These are phyloP conservation scores for Leucoma salicis DNA, from an alignment of 2,888 invertebrate species.

Conservation along the genomic window DNA sequence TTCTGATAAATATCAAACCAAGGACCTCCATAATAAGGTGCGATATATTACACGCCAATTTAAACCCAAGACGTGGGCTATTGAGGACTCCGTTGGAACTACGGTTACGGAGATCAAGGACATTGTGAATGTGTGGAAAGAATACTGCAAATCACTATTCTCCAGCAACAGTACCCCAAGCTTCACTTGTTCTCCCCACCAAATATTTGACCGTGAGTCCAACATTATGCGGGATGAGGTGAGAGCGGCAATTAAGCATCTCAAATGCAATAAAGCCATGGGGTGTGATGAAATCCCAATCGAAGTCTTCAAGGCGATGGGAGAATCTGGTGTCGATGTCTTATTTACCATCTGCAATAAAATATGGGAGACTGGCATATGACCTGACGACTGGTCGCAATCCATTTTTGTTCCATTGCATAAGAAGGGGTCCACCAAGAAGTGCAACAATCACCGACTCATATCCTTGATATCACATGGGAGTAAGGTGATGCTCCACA, in stretches of 20 bases:
- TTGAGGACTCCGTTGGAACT: background rate
- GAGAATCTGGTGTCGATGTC: background rate
- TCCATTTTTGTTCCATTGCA: background rate
- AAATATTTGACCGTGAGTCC: background rate
- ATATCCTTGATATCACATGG: background rate
- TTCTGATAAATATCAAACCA: background rate
- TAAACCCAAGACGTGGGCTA: background rate
- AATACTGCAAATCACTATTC: background rate
- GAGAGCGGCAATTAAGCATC: background rate
- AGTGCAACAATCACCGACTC: background rate
- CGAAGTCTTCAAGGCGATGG: background rate
- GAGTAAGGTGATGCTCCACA: background rate
- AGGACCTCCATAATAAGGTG: background rate
- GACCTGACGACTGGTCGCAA: background rate
- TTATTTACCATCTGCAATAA: background rate
- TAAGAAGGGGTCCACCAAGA: background rate
- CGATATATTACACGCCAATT: background rate
- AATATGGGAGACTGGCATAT: background rate
- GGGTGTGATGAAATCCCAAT: background rate
- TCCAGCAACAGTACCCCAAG: no score
- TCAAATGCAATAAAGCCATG: background rate
- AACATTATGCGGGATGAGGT: background rate
- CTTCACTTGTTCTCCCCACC: no score
- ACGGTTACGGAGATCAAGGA: background rate
- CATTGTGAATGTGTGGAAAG: background rate